Evolutionary conservation across 2,113 vertebrate genomes (phyloP).

Genomic region (Cepphus grylle): DNA sequence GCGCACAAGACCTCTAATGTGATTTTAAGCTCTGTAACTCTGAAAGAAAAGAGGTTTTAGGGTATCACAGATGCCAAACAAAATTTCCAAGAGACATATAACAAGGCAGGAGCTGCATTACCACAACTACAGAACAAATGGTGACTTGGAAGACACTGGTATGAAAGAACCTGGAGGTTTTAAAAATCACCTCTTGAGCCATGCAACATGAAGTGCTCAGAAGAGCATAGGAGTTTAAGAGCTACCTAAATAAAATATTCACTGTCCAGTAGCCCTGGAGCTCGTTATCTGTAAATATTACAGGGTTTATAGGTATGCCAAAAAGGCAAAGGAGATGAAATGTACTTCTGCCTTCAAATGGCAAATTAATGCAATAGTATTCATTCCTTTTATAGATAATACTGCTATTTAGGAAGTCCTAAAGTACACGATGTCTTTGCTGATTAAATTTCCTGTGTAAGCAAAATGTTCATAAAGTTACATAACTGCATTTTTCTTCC

Average conservation of each 20-base stretch:
- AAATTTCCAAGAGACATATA: not conserved
- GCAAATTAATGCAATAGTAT: slow-evolving; percentile 20
- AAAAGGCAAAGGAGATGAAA: not conserved
- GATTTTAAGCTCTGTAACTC: not conserved
- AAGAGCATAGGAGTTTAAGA: not conserved
- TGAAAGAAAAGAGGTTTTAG: not conserved
- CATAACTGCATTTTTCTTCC: slow-evolving; percentile 20
- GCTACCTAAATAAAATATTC: not conserved
- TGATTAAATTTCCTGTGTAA: slow-evolving; percentile 59
- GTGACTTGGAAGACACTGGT: not conserved
- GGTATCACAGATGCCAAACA: not conserved
- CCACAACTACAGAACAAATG: not conserved
- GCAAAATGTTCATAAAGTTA: slow-evolving; percentile 28
- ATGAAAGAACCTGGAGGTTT: not conserved
- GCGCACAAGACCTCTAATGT: not conserved
- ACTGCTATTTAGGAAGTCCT: slow-evolving; percentile 43
- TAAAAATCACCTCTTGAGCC: not conserved
- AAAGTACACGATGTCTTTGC: slow-evolving; percentile 43
- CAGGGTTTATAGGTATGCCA: not conserved
- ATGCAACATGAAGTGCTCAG: not conserved
- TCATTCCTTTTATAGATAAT: slow-evolving; percentile 47
- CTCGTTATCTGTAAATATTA: not conserved
- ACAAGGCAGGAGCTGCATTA: not conserved
- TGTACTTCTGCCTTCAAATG: not conserved
- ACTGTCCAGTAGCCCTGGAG: not conserved